Conservation (phyloP, 2,797 vertebrate genomes). For the Calcarius lapponicus region DNA sequence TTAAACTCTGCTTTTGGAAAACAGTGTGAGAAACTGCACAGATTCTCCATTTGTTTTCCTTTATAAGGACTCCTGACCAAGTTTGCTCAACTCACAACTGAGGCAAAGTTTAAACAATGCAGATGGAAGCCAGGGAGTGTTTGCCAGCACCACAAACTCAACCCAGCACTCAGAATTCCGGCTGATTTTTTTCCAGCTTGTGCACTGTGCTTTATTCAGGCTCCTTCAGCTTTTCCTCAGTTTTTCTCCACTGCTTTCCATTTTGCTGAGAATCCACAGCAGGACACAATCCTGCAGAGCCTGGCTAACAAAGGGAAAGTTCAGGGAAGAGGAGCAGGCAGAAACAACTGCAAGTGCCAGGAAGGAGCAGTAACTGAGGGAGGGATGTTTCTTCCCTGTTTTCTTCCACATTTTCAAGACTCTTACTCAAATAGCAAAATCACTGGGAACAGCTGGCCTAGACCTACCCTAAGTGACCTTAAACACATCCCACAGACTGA, state of each 20-base stretch:
- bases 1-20: slow-evolving; percentile 16
- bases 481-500: background rate
- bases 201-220: background rate
- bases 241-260: slow-evolving; percentile 5
- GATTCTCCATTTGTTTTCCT: slow-evolving; percentile 22
- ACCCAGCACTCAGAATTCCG: background rate
- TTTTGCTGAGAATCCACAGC: background rate
- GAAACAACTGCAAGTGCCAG: background rate
- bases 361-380: background rate
- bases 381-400: background rate
- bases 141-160: slow-evolving; percentile 27
- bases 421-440: background rate
- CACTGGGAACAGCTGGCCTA: background rate
- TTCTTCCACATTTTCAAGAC: background rate
- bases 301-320: background rate
- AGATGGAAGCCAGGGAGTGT: background rate
- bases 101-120: slow-evolving; percentile 17
- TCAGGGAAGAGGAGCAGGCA: background rate
- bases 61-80: slow-evolving; percentile 16
- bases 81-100: background rate
- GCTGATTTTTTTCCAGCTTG: background rate
- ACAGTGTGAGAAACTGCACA: background rate
- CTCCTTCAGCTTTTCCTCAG: background rate
- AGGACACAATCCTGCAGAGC: background rate
- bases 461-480: background rate